Evolutionary conservation across 2,797 vertebrate genomes (phyloP), one percentile per base, ranked within the genome.

Genomic region (Ctenopoma kingsleyae): DNA sequence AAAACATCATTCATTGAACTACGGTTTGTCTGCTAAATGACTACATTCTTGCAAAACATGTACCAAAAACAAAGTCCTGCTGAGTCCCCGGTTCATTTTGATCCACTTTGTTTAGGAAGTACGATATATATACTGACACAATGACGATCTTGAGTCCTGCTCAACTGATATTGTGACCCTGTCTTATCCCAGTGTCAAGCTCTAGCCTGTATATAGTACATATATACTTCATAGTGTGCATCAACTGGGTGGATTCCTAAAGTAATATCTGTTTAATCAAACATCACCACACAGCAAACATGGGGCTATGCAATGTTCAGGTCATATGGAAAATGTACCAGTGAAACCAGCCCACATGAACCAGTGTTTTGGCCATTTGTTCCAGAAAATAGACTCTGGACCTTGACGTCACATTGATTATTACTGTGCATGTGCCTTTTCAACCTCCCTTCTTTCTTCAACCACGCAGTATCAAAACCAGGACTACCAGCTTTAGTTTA

Each of bases 391-490:
- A 2, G 12, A 56, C 13, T 16, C 8, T 38, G 12, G 6, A 38
- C 17, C 4, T 16, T 15, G 6, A 17, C 40, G 8, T 43, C 6
- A 53, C 20, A 44, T 35, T 32, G 12, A 32, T 43, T 20, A 36
- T 13, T 17, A 9, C 12, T 38, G 5, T 40, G 20, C 10, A 11
- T 54, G 22, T 16, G 17, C 19, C 20, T 15, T 9, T 32, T 36
- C 17, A 41, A 5, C 3, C n/a, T 22, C 48, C 36, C 47, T 17
- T 47, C 3, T 17, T 20, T 48, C 19, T 23, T 65, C 10, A 62
- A 43, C 58, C 36, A 27, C 50, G 25, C 32, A 23, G 1, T 6
- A 15, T 66, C 27, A 51, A 40, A 76, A 22, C 60, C 46, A 23
- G 27, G 27, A 8, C 38, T 17, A 9, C 2, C 3, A 17, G 43